Evolutionary conservation across 1,140 invertebrate species (phyloP), one percentile per base, ranked within the genome.

Genomic region (Lepidostoma basale): DNA sequence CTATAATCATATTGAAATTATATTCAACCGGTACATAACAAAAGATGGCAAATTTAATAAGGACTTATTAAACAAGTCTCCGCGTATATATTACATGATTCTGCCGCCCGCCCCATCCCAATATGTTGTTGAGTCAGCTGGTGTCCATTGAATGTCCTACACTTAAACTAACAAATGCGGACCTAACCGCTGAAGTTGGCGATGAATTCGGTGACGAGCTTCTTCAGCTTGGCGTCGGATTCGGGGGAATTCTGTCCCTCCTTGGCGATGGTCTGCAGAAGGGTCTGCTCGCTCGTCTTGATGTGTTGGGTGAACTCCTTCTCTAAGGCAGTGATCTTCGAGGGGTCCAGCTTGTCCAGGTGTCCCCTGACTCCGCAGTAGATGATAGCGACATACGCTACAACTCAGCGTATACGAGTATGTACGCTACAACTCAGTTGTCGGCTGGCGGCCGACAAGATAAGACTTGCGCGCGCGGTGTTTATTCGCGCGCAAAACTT

Each of bases 281-380:
- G 83, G 74, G 91, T 89, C 84, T 92, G 87, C 80, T 98, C 94
- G 73, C 86, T 91, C 67, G 91, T 87, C 81, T 92, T 94, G 77
- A 97, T 89, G 86, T 95, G 93, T 77, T 91, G 88, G 75, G 94
- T 89, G 87, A 97, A 97, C 84, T 96, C 94, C 82, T 95, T 94
- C 84, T 99, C 98, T 83, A 99, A 99, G 73, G 90, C 86, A 67
- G 97, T 99, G 86, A 99, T 99, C 86, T 96, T 98, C 44, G 90
- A 79, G 76, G 98, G 98, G 83, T 99, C 98, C 78, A 99, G 79
- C 86, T 99, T 99, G 87, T 99, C 98, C 69, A 99, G 87, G 82
- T 98, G 92, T 75, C 98, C 98, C 80, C 97, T 89, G 72, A 99
- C 98, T 88, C 98, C 98, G 79, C 98, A 98, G 85, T 98, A 99